phyloP scores from a whole-genome alignment of 2,888 invertebrate species.

The Cheiracanthium punctorium region DNA sequence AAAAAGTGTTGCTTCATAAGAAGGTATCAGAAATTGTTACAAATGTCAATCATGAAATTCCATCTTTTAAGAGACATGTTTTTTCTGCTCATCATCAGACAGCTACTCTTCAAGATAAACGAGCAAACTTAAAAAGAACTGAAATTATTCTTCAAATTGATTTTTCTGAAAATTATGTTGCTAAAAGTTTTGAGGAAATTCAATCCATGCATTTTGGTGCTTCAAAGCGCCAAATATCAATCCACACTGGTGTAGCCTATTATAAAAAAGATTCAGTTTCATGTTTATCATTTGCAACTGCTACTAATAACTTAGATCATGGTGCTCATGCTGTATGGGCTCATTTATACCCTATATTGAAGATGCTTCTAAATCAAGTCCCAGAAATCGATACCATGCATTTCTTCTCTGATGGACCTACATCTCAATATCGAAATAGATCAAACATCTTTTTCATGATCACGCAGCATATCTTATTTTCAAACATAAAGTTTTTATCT shows the following conservation, averaged over 20 bases:
- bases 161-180: constrained; percentile 6
- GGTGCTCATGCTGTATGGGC: constrained; percentile 11
- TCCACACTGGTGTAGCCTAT: background rate
- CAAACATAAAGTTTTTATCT: background rate
- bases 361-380: background rate
- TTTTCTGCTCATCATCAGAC: background rate
- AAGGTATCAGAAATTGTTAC: background rate
- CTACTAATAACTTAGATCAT: background rate
- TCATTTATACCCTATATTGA: background rate
- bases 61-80: background rate
- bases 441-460: background rate
- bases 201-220: constrained; percentile 9
- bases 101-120: background rate
- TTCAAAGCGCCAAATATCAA: background rate
- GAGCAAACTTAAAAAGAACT: background rate
- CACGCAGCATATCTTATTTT: background rate
- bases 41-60: background rate
- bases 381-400: background rate
- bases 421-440: constrained; percentile 1
- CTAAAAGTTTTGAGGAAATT: background rate
- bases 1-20: background rate
- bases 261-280: background rate
- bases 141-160: background rate
- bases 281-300: background rate
- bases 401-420: constrained; percentile 11